These are phyloP conservation scores for Nomada fucata DNA, from an alignment of 2,888 invertebrate genomes.

Conservation along the genomic window DNA sequence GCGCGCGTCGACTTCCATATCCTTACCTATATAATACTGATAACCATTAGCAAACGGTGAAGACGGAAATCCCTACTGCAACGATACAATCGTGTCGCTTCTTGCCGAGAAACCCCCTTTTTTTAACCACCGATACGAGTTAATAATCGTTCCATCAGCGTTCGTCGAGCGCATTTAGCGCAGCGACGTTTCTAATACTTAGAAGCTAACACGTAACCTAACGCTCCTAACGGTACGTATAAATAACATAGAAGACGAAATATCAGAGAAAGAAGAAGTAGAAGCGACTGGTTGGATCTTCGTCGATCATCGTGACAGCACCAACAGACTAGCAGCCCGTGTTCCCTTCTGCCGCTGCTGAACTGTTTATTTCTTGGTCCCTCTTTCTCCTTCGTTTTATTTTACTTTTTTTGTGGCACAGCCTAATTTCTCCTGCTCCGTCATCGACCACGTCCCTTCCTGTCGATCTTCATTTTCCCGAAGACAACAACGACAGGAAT, in stretches of 20 bases:
- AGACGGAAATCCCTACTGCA: background rate
- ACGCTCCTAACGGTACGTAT: slow-evolving; percentile 55
- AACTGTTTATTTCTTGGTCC: slow-evolving; percentile 54
- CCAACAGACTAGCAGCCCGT: background rate
- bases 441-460: slow-evolving; percentile 8
- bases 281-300: slow-evolving; percentile 49
- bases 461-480: background rate
- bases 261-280: slow-evolving; percentile 65
- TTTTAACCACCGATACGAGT: slow-evolving; percentile 23
- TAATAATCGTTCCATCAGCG: slow-evolving; percentile 32
- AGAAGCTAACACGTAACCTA: slow-evolving; percentile 58
- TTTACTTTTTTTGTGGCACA: slow-evolving; percentile 57
- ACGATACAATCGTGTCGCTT: slow-evolving; percentile 26
- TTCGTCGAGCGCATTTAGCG: slow-evolving; percentile 47
- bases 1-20: background rate
- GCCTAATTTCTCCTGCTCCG: slow-evolving; percentile 59
- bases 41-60: slow-evolving; percentile 15
- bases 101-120: slow-evolving; percentile 45
- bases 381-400: slow-evolving; percentile 56
- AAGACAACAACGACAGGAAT: background rate
- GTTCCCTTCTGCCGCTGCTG: background rate
- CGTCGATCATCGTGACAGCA: slow-evolving; percentile 24
- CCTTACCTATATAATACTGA: slow-evolving; percentile 50
- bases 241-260: slow-evolving; percentile 66
- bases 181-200: slow-evolving; percentile 59